Evolutionary conservation across 92 coral and sea anemone species (phyloP).

Genomic region (Zoanthus sociatus): DNA sequence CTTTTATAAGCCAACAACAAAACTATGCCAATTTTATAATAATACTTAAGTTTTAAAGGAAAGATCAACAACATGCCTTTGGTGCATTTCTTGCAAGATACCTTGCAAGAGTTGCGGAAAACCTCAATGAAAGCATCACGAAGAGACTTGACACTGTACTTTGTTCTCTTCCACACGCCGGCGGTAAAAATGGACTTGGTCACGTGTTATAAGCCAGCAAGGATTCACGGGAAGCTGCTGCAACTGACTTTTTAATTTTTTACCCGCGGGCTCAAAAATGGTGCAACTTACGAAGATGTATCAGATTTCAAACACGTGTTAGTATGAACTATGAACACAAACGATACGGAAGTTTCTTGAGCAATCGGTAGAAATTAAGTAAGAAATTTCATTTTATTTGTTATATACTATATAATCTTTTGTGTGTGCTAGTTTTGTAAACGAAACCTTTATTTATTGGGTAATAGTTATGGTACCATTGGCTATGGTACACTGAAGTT

Average conservation of each 20-base stretch:
- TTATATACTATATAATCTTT: not conserved
- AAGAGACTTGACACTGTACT: constrained; percentile 16
- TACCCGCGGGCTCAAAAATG: constrained; percentile 25
- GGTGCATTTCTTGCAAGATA: constrained; percentile 84
- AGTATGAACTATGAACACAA: not conserved
- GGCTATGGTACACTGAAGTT: too few species aligned
- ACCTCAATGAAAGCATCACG: constrained; percentile 95
- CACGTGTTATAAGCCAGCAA: constrained; percentile 57
- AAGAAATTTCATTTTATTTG: not conserved
- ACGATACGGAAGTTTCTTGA: not conserved
- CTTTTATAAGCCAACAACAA: constrained; percentile 5
- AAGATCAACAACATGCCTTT: constrained; percentile 70
- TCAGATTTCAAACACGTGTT: constrained; percentile 3
- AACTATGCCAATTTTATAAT: not conserved
- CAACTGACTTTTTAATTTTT: constrained; percentile 37
- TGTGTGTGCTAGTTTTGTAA: too few species aligned
- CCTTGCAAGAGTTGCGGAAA: constrained; percentile 84
- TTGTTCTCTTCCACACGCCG: constrained; percentile 63
- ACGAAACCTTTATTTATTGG: too few species aligned
- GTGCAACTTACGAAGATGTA: not conserved
- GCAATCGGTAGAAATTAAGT: not conserved
- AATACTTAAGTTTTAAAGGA: not conserved
- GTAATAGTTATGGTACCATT: too few species aligned
- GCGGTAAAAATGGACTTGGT: constrained; percentile 52
- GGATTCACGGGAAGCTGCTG: constrained; percentile 47